Conservation (phyloP, 2,113 vertebrate species). For the Lophochroa leadbeateri region DNA sequence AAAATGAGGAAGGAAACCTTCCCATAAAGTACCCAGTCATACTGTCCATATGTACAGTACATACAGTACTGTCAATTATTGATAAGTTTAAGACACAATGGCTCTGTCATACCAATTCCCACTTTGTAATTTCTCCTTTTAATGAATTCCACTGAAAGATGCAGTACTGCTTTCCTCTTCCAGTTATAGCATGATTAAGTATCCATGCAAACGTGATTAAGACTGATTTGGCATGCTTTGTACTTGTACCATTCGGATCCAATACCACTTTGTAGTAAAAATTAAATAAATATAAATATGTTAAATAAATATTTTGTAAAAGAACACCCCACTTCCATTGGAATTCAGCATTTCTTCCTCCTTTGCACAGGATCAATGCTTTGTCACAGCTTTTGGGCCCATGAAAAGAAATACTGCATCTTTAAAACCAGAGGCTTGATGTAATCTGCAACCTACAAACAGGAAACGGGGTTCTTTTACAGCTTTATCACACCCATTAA, state of each 20-base stretch:
- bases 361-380: background rate
- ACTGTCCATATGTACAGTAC: background rate
- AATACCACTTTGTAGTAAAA: slow-evolving; percentile 68
- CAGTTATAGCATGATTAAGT: slow-evolving; percentile 29
- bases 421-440: background rate
- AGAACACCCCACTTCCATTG: slow-evolving; percentile 9
- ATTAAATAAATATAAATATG: slow-evolving; percentile 86
- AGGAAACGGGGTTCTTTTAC: background rate
- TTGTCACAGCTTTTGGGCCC: slow-evolving; percentile 50
- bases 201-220: background rate
- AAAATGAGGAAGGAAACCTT: slow-evolving; percentile 45
- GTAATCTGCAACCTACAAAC: background rate
- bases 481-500: background rate
- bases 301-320: slow-evolving; percentile 79
- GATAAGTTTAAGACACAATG: slow-evolving; percentile 56
- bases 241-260: slow-evolving; percentile 57
- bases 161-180: slow-evolving; percentile 62
- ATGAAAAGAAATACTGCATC: slow-evolving; percentile 60
- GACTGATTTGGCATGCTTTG: slow-evolving; percentile 54
- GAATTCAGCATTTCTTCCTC: slow-evolving; percentile 37
- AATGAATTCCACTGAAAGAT: slow-evolving; percentile 13
- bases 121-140: slow-evolving; percentile 10
- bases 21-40: background rate
- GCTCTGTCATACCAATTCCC: slow-evolving; percentile 35
- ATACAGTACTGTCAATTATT: slow-evolving; percentile 7